Evolutionary conservation across 2,113 vertebrate species (phyloP).

Genomic region (Tichodroma muraria): DNA sequence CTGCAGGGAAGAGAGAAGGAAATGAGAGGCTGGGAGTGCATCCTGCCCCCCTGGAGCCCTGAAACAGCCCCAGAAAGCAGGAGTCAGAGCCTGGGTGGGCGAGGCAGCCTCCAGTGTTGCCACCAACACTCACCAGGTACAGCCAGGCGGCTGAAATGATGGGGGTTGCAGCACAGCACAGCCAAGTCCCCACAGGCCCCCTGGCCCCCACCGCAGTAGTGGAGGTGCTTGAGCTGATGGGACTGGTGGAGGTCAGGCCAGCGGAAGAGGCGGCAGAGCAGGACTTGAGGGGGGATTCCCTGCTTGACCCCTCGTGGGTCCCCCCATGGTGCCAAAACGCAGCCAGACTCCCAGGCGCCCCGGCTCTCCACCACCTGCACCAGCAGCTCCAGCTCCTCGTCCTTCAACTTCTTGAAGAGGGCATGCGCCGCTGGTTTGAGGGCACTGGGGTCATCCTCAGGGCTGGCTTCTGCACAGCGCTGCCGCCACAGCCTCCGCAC

Average conservation of each 20-base stretch:
- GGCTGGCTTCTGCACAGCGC: neutral
- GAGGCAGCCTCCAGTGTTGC: no score
- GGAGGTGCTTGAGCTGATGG: slow-evolving; percentile 57
- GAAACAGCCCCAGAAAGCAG: neutral
- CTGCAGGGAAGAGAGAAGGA: neutral
- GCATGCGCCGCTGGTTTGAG: slow-evolving; percentile 13
- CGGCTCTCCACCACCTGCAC: slow-evolving; percentile 53
- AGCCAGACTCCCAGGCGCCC: slow-evolving; percentile 22
- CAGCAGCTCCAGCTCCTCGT: slow-evolving; percentile 59
- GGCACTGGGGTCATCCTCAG: neutral
- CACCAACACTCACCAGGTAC: slow-evolving; percentile 23
- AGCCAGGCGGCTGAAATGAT: slow-evolving; percentile 65
- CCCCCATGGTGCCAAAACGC: slow-evolving; percentile 1
- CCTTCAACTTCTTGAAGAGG: slow-evolving; percentile 68
- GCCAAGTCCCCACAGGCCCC: neutral
- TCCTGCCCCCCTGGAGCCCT: neutral
- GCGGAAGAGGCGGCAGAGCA: slow-evolving; percentile 65
- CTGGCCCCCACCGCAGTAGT: neutral
- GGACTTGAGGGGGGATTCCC: slow-evolving; percentile 16
- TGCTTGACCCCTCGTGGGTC: neutral
- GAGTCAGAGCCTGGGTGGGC: neutral
- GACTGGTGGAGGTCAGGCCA: slow-evolving; percentile 62
- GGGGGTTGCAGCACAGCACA: slow-evolving; percentile 64
- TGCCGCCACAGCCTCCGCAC: slow-evolving; percentile 59
- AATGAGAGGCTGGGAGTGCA: neutral